phyloP scores from a whole-genome alignment of 2,113 vertebrate species.

The Anseranas semipalmata region DNA sequence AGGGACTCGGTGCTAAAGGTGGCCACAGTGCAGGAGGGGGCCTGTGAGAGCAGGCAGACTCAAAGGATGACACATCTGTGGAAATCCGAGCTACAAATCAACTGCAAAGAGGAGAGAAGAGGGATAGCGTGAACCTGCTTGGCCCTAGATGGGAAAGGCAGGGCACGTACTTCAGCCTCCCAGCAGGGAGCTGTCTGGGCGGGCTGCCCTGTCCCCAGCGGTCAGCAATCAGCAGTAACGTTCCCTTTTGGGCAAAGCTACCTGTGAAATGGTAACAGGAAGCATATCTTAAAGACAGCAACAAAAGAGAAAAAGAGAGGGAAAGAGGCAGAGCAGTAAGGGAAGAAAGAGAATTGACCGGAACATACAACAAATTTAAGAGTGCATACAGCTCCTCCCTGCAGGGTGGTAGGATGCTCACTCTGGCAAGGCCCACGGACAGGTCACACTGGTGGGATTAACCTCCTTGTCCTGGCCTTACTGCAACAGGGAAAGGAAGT shows the following conservation, averaged over 20 bases:
- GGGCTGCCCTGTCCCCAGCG: neutral
- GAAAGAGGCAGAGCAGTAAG: neutral
- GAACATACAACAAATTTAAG: neutral
- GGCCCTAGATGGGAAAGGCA: neutral
- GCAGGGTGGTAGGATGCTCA: neutral
- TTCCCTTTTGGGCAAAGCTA: neutral
- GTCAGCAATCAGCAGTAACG: neutral
- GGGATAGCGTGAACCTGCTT: neutral
- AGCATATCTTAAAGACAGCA: neutral
- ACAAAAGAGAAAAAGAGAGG: neutral
- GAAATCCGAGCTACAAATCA: neutral
- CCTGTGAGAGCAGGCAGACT: neutral
- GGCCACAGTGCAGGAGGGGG: neutral
- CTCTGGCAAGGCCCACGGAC: neutral
- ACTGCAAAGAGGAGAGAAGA: neutral
- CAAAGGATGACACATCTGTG: neutral
- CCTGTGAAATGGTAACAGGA: neutral
- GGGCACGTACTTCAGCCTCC: neutral
- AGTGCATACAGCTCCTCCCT: fast-evolving
- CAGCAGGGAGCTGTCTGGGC: neutral
- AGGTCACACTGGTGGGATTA: neutral
- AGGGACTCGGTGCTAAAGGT: neutral
- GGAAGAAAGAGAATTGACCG: neutral
- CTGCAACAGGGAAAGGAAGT: neutral
- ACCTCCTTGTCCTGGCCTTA: neutral